Evolutionary conservation across 2,113 vertebrate genomes (phyloP), one percentile per base, ranked within the genome.

Genomic region (Psilopsiagon aymara): DNA sequence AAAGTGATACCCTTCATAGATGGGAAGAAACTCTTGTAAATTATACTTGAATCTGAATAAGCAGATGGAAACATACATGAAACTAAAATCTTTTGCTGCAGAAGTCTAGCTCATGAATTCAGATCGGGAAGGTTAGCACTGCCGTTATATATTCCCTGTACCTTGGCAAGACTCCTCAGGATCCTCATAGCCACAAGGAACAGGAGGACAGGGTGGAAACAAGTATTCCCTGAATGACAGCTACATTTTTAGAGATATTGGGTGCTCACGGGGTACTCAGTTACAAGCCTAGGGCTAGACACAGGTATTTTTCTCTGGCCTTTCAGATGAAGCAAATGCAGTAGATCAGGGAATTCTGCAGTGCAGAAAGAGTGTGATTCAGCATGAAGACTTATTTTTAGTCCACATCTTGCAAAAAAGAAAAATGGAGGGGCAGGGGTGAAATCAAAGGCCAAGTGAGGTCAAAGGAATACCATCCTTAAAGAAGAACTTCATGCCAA

Each of bases 301-400:
- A 82, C 47, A 76, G 86, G 84, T 24, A 57, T 57, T 82, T 87
- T 60, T n/a, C 52, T 62, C 47, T 87, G 49, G 35, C 47, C 53
- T 87, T 92, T 85, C 68, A 70, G 63, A 41, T 27, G 81, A 85
- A 89, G 49, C 9, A 53, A 85, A 74, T 70, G 57, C 81, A 92
- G 62, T 46, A 82, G 44, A 82, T 59, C 2, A 9, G 44, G 64
- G 74, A 52, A 49, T 18, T 76, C 74, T 82, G 44, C n/a, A 28
- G 62, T 73, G 89, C 52, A 91, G 89, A 70, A 53, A 49, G n/a
- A 57, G 29, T 35, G 53, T 49, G 64, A 83, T 77, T 86, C 80
- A 83, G 81, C 68, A 53, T 73, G 52, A 41, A 67, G 51, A 57
- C 17, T 89, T 91, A 81, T 86, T 92, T 89, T 67, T 46, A 47